Evolutionary conservation across 37 sponge, comb jelly and placozoan genomes (phyloP).

Genomic region (Petrosia ficiformis): DNA sequence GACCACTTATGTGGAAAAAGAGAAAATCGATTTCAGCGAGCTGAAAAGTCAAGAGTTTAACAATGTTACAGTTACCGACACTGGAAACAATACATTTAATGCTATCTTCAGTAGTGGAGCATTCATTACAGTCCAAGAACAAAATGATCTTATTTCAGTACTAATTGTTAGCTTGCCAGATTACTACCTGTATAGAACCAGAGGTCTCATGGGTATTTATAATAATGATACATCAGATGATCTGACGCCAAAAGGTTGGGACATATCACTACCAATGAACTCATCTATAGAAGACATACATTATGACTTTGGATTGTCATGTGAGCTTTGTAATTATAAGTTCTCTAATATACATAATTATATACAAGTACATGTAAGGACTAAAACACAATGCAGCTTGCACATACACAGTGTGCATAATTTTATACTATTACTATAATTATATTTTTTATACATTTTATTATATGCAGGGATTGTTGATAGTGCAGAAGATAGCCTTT

Average conservation of each 20-base stretch:
- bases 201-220: constrained; percentile 37
- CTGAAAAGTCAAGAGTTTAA: neutral
- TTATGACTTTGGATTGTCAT: constrained; percentile 39
- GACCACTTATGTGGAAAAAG: constrained; percentile 9
- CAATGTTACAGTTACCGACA: constrained; percentile 11
- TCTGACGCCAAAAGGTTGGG: constrained; percentile 14
- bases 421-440: neutral
- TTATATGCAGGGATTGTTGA: constrained; percentile 53
- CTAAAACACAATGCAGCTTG: no score
- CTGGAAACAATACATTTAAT: constrained; percentile 7
- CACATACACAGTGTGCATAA: no score
- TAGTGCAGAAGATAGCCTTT: constrained; percentile 27
- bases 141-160: constrained; percentile 35
- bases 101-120: constrained; percentile 16
- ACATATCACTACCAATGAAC: constrained; percentile 6
- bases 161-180: constrained; percentile 8
- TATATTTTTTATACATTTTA: neutral
- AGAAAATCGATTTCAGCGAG: constrained; percentile 12
- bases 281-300: constrained; percentile 41
- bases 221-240: constrained; percentile 48
- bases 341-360: no score
- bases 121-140: constrained; percentile 8
- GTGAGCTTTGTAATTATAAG: no score
- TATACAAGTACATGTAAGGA: no score
- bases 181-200: neutral